A percentile compares a stretch with the other conserved stretches of the same genome.
These are phyloP conservation scores for Agonopterix heracliana DNA, from an alignment of 2,888 invertebrate genomes.

Conservation along the genomic window DNA sequence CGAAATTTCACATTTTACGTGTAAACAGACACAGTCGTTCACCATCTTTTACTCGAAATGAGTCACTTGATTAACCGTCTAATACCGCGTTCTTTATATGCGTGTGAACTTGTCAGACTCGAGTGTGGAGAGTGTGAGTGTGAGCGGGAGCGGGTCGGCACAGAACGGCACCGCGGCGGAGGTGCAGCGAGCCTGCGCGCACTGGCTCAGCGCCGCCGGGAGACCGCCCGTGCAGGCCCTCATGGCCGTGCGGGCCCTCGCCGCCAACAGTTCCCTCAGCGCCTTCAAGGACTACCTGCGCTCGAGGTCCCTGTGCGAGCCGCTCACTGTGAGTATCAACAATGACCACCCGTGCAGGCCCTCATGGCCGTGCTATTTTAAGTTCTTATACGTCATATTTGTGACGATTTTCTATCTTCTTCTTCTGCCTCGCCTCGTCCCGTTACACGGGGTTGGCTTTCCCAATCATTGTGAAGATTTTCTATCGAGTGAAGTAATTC, in stretches of 20 bases:
- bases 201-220: conserved; percentile 85
- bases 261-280: conserved; percentile 84
- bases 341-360: conserved; percentile 38
- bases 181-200: conserved; percentile 86
- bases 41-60: too few species aligned
- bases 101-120: conserved; percentile 43
- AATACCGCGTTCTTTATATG: not conserved
- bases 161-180: conserved; percentile 49
- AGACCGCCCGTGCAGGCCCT: conserved; percentile 45
- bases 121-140: conserved; percentile 60
- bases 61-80: too few species aligned
- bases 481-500: too few species aligned
- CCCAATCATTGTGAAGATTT: too few species aligned
- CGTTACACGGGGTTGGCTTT: too few species aligned
- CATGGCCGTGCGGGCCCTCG: conserved; percentile 80
- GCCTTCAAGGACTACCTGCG: conserved; percentile 88
- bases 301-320: conserved; percentile 85
- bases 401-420: too few species aligned
- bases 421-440: too few species aligned
- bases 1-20: too few species aligned
- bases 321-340: conserved; percentile 71
- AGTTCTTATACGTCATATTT: too few species aligned
- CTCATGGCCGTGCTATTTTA: conserved; percentile 67
- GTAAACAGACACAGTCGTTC: too few species aligned
- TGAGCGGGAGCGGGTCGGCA: conserved; percentile 38